Base-by-base conservation (phyloP, 1,140 invertebrate genomes). In the Brevipalpus yothersi region DNA sequence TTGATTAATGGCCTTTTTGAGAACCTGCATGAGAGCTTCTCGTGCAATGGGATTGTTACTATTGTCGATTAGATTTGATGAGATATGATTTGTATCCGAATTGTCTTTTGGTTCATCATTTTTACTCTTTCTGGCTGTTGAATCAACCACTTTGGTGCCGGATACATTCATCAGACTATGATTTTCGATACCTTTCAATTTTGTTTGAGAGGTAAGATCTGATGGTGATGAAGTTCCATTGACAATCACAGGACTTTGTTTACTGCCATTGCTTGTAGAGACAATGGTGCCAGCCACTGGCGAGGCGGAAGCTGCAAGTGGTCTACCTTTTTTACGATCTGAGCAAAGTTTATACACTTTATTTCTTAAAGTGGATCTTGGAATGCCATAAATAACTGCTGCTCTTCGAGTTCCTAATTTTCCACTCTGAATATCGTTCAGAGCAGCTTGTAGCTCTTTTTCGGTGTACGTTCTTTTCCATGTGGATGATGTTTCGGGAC, bases 321-420 rank as follows among this genome's bases (percentile, higher is more conserved):
- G 59, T 65, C 57, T 63, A 62, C 42, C 62, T 54, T 59, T 63
- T 45, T 13, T 61, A 23, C 75, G 72, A 67, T 80, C 82, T 71
- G 81, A 75, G 42, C 83, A 81, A 67, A 87, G 73, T 70, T 90
- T 91, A 75, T 86, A 91, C 21, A 80, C 76, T 75, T 95, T 95
- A 74, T 94, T 94, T 49, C 90, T 78, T 8, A 96, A 77, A 3
- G 90, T 94, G 58, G 90, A 93, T 58, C 91, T 77, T 5, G 91
- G 91, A 69, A 95, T 92, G 60, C 89, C 88, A 71, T 95, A 95
- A 62, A 93, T 82, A 40, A 87, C 86, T 42, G 91, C 86, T 1
- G 90, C 89, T 61, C 91, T 77, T 41, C 90, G 73, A 1, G 88
- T 92, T 54, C 88, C 90, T 60, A 95, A 75, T 69, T 87, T 86